phyloP scores from a whole-genome alignment of 1,140 invertebrate genomes.

The Hycleus cichorii region DNA sequence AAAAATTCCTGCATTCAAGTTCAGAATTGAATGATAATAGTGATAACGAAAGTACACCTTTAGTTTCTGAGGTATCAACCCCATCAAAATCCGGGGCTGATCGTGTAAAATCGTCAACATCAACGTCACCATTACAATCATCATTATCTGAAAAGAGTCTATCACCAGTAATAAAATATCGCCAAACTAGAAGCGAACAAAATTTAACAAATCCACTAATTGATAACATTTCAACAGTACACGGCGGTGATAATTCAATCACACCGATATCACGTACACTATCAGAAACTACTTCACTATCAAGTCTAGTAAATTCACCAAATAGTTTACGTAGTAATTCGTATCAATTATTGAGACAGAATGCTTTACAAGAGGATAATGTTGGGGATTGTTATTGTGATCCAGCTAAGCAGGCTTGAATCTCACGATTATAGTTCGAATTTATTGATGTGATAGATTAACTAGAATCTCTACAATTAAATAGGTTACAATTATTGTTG shows the following conservation, averaged over 20 bases:
- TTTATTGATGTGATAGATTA: no score
- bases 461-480: no score
- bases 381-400: constrained; percentile 36
- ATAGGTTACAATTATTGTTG: neutral
- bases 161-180: constrained; percentile 22
- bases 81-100: constrained; percentile 31
- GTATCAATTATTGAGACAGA: constrained; percentile 33
- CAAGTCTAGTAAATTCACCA: constrained; percentile 11
- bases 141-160: constrained; percentile 28
- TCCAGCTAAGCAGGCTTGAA: constrained; percentile 23
- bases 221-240: neutral
- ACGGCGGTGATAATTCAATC: neutral
- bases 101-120: constrained; percentile 28
- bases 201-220: constrained; percentile 22
- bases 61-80: constrained; percentile 40
- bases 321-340: constrained; percentile 27
- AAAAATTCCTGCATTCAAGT: constrained; percentile 40
- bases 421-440: neutral
- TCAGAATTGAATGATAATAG: constrained; percentile 34
- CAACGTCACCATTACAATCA: constrained; percentile 31
- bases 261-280: constrained; percentile 16
- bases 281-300: constrained; percentile 26
- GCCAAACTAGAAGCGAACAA: constrained; percentile 21
- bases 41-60: constrained; percentile 41
- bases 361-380: constrained; percentile 36